Conservation (phyloP, 1,140 invertebrate species). For the Dolichoris vasculosae region DNA sequence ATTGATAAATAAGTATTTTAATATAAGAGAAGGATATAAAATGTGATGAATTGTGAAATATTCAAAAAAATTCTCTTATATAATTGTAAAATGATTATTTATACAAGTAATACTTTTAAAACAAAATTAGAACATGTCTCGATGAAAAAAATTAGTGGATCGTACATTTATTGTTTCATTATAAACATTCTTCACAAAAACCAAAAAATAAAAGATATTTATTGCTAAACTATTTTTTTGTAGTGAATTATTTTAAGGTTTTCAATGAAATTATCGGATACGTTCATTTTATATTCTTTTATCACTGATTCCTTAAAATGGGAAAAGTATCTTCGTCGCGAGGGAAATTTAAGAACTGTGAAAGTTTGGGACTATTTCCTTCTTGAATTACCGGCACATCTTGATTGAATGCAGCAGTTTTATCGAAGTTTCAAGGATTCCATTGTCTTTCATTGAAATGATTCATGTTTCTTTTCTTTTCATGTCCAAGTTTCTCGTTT, state of each 20-base stretch:
- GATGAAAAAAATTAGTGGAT: background rate
- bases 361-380: slow-evolving; percentile 42
- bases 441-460: slow-evolving; percentile 37
- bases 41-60: background rate
- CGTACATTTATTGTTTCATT: background rate
- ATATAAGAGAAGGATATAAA: no score
- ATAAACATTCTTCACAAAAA: no score
- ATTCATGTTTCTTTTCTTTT: slow-evolving; percentile 36
- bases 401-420: slow-evolving; percentile 43
- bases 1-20: background rate
- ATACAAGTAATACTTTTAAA: background rate
- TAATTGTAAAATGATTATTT: background rate
- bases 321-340: slow-evolving; percentile 5
- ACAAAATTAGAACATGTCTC: background rate
- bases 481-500: slow-evolving; percentile 42
- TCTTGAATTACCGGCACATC: slow-evolving; percentile 46
- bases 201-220: background rate
- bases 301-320: background rate
- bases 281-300: background rate
- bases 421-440: slow-evolving; percentile 48
- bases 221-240: background rate
- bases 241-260: background rate
- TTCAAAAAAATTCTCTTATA: background rate
- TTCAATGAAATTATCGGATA: background rate
- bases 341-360: slow-evolving; percentile 39